These are phyloP conservation scores for human (Homo sapiens) DNA, from an alignment of 2,113 vertebrate genomes.

Conservation along the genomic window DNA sequence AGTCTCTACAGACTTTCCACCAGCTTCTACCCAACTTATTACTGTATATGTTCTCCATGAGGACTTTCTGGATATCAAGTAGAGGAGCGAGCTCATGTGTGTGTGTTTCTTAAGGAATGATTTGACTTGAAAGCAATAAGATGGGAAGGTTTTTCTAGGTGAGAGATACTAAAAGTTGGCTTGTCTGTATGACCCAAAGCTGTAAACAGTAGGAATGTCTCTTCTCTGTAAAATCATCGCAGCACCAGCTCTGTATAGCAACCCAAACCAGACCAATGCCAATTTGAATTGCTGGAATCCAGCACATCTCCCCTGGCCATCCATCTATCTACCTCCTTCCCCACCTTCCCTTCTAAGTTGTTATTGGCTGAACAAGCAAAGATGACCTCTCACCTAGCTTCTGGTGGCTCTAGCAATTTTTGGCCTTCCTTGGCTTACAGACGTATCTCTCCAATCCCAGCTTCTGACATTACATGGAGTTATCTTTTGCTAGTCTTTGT, in stretches of 20 bases:
- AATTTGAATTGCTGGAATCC: not conserved
- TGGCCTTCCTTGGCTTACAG: not conserved
- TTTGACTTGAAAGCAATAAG: not conserved
- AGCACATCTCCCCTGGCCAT: not conserved
- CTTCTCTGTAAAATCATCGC: not conserved
- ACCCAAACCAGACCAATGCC: not conserved
- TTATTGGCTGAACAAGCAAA: not conserved
- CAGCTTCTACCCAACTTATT: not conserved
- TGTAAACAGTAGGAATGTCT: not conserved
- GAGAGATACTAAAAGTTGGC: not conserved
- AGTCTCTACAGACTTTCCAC: not conserved
- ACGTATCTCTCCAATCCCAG: not conserved
- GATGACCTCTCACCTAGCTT: not conserved
- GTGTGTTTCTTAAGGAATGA: not conserved
- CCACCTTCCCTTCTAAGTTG: not conserved
- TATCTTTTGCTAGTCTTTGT: not conserved
- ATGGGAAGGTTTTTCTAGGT: not conserved
- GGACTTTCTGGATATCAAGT: not conserved
- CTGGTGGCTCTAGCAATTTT: not conserved
- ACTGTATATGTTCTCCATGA: not conserved
- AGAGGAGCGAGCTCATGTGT: not conserved
- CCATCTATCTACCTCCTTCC: not conserved
- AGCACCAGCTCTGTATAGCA: not conserved
- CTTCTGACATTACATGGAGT: not conserved
- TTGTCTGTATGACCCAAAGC: not conserved